Percentiles rank a stretch among this genome's conserved stretches.
These are phyloP conservation scores for Neomorphus geoffroyi DNA, from an alignment of 2,797 vertebrate species.

Conservation along the genomic window DNA sequence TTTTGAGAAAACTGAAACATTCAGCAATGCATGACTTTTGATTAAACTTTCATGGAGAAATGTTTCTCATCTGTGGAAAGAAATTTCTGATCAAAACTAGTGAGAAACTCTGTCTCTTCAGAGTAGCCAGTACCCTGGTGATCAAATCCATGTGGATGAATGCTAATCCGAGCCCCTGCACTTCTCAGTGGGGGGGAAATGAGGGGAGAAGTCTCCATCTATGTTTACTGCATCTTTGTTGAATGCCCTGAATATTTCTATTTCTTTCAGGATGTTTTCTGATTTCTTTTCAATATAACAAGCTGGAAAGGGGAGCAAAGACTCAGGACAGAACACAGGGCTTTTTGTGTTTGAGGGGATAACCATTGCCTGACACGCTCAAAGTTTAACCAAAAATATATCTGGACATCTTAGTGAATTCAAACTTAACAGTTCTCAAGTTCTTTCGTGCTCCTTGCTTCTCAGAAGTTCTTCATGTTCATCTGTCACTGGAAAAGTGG, in stretches of 20 bases:
- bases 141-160: not conserved
- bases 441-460: not conserved
- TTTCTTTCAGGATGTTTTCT: not conserved
- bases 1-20: not conserved
- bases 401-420: not conserved
- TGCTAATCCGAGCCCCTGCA: not conserved
- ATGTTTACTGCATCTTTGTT: not conserved
- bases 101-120: not conserved
- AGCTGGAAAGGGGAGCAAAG: not conserved
- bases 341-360: not conserved
- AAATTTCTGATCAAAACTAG: not conserved
- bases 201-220: not conserved
- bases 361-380: not conserved
- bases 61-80: not conserved
- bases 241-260: not conserved
- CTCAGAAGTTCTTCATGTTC: not conserved
- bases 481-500: not conserved
- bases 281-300: not conserved
- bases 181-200: fast-evolving
- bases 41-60: not conserved
- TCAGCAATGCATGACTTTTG: not conserved
- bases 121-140: not conserved
- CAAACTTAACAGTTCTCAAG: not conserved
- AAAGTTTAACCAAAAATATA: not conserved
- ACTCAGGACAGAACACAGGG: not conserved